Evolutionary conservation across 2,113 vertebrate genomes (phyloP).

Genomic region (Eidolon helvum): DNA sequence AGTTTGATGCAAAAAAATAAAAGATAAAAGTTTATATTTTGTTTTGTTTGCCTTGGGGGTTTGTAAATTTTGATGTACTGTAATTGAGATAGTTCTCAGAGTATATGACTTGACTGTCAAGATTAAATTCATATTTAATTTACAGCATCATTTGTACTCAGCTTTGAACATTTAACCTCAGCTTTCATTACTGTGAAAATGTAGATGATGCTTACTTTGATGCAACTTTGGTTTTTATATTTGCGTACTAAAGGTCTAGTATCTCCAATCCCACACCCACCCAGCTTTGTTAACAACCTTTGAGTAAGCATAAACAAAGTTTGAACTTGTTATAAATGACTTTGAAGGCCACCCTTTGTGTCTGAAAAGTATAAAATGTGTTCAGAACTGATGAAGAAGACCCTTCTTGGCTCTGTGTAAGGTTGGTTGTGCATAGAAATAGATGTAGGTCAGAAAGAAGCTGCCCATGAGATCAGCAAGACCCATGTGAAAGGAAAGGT

Average conservation of each 20-base stretch:
- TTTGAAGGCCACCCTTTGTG: background rate
- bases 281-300: background rate
- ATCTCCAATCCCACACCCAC: background rate
- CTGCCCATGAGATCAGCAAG: background rate
- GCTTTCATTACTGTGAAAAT: background rate
- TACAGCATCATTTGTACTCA: background rate
- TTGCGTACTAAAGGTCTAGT: background rate
- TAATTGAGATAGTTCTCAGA: background rate
- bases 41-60: background rate
- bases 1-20: background rate
- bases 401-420: background rate
- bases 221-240: background rate
- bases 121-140: conserved; percentile 39
- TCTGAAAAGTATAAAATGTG: background rate
- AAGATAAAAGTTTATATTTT: background rate
- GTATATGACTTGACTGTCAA: background rate
- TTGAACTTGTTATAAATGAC: background rate
- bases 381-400: background rate
- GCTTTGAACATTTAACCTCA: background rate
- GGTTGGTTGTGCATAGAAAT: background rate
- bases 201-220: background rate
- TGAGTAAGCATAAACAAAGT: background rate
- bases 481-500: background rate
- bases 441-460: background rate
- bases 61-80: background rate